Base-by-base conservation (phyloP, 2,797 vertebrate genomes). In the Champsocephalus gunnari region DNA sequence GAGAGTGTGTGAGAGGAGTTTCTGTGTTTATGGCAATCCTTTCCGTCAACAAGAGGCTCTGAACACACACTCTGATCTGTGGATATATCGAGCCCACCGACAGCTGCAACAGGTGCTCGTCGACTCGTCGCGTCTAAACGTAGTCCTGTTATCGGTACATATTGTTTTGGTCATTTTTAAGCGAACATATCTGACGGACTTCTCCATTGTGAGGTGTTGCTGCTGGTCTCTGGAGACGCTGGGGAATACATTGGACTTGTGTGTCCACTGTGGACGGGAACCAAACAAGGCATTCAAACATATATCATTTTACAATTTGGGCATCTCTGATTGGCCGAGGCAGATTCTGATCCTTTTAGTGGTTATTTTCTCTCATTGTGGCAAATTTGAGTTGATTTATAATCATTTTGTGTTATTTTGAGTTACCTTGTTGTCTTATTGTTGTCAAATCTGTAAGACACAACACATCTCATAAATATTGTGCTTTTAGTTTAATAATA, bases 1-100 rank as follows among this genome's bases (percentile, higher is more conserved):
- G 66, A 84, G 88, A 82, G 73, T 74, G 66, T 68, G 77, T 90
- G 73, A 83, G 21, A 69, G 21, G 50, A 66, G 63, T 71, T 85
- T 82, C 28, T 73, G 16, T 44, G 9, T 61, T 66, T 45, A 71
- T 60, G 57, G 28, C 70, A 60, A 70, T 80, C 65, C 56, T 77
- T 68, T 84, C 58, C 71, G 76, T 84, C 74, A 84, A 83, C 74
- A 73, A 66, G 59, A 71, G 43, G 53, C 73, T 54, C 54, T 66
- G 55, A n/a, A 13, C 3, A 45, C 3, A 19, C 43, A 32, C 11
- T 6, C 14, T 55, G 7, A 14, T 17, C 41, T 66, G 32, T 32
- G 41, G 10, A 54, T 54, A 32, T 47, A 17, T 41, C 16, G n/a
- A 54, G 59, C 49, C 53, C n/a, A 68, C 3, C 2, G 0, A 53